phyloP scores from a whole-genome alignment of 2,113 vertebrate species.

The Cyprinodon tularosa region DNA sequence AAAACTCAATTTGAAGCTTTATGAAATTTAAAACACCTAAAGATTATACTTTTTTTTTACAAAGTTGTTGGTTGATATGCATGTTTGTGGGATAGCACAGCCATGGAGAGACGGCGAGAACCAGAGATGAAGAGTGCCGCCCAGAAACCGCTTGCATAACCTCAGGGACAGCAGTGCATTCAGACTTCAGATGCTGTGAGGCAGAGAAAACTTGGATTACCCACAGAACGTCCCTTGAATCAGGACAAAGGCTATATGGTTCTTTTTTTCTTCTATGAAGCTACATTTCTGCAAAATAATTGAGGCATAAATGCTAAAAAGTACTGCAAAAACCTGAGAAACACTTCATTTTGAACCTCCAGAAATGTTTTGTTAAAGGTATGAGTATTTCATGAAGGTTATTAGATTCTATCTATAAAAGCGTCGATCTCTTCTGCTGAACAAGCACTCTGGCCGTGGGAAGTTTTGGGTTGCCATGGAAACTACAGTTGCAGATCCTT shows the following conservation, averaged over 20 bases:
- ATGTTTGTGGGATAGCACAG: not conserved
- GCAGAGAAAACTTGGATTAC: not conserved
- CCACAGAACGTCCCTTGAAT: not conserved
- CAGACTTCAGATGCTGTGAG: conserved; percentile 27
- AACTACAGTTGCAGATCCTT: conserved; percentile 47
- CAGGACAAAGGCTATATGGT: not conserved
- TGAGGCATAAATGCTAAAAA: not conserved
- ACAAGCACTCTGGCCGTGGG: conserved; percentile 34
- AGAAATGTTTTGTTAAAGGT: conserved; percentile 12
- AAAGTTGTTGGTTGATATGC: not conserved
- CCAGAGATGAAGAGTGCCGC: conserved; percentile 22
- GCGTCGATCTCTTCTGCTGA: conserved; percentile 50
- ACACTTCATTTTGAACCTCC: not conserved
- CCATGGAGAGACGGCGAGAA: not conserved
- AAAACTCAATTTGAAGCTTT: not conserved
- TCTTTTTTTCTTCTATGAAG: not conserved
- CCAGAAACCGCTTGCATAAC: conserved; percentile 40
- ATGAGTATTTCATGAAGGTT: not conserved
- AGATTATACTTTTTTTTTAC: not conserved
- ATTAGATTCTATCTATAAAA: conserved; percentile 18
- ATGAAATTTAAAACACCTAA: not conserved
- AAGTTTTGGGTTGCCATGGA: conserved; percentile 68
- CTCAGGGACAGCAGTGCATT: conserved; percentile 3
- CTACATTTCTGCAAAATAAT: not conserved
- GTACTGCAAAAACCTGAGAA: not conserved